phyloP scores from a whole-genome alignment of 2,888 invertebrate species.

The Caenorhabditis doughertyi region DNA sequence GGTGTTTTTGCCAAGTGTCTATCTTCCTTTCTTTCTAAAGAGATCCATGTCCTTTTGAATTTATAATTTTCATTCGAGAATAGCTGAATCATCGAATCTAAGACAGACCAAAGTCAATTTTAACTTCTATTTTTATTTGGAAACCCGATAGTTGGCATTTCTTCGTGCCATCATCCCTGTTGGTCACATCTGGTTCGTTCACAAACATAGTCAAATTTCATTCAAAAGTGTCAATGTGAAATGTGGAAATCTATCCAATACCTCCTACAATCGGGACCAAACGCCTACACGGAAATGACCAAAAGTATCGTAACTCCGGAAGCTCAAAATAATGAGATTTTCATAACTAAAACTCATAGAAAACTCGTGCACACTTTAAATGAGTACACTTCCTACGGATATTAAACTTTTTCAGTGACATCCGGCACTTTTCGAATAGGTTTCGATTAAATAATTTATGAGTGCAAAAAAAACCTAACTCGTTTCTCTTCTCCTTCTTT shows the following conservation, averaged over 20 bases:
- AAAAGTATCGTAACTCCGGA: slow-evolving; percentile 7
- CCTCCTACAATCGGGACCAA: no score
- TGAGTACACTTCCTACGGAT: slow-evolving; percentile 39
- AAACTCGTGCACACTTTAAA: neutral
- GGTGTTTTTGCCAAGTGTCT: neutral
- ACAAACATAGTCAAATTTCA: slow-evolving; percentile 55
- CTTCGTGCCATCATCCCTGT: slow-evolving; percentile 39
- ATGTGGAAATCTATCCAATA: slow-evolving; percentile 10
- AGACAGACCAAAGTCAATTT: neutral
- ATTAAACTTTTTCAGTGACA: slow-evolving; percentile 52
- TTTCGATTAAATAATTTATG: slow-evolving; percentile 50
- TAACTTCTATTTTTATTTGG: slow-evolving; percentile 27
- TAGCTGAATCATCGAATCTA: neutral
- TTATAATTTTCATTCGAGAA: neutral
- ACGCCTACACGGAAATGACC: slow-evolving; percentile 40
- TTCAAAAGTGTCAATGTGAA: slow-evolving; percentile 50
- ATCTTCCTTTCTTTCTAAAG: neutral
- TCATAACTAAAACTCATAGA: slow-evolving; percentile 10
- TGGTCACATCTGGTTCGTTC: slow-evolving; percentile 53
- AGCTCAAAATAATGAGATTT: slow-evolving; percentile 2
- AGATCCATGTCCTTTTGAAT: neutral
- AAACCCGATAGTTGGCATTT: slow-evolving; percentile 45
- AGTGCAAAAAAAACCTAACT: slow-evolving; percentile 40
- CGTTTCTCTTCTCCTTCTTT: slow-evolving; percentile 3
- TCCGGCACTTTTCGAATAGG: slow-evolving; percentile 17